Percentiles rank a stretch among this genome's conserved stretches.
These are phyloP conservation scores for Stenoptilia bipunctidactyla DNA, from an alignment of 2,888 invertebrate species.

Conservation along the genomic window DNA sequence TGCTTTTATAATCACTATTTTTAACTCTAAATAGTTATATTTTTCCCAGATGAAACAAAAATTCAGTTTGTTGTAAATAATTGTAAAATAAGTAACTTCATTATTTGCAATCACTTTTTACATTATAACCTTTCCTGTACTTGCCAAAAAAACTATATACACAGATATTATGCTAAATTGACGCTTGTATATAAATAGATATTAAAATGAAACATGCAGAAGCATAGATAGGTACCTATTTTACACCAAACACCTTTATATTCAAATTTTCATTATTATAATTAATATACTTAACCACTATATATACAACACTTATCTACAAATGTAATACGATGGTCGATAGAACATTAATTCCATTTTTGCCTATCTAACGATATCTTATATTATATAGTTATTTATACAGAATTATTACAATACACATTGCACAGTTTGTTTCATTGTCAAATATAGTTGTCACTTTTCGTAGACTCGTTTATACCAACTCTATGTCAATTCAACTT, in stretches of 20 bases:
- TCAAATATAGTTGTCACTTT: constrained; percentile 10
- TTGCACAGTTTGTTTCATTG: constrained; percentile 47
- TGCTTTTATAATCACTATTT: no score
- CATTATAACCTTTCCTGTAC: constrained; percentile 23
- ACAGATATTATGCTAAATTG: constrained; percentile 43
- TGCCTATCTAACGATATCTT: constrained; percentile 50
- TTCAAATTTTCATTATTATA: constrained; percentile 18
- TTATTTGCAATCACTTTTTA: no score
- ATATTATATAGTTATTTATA: constrained; percentile 40
- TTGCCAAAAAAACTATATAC: constrained; percentile 25
- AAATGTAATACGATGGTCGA: constrained; percentile 55
- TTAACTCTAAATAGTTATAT: no score
- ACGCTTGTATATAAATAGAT: constrained; percentile 65
- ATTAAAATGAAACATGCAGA: constrained; percentile 56
- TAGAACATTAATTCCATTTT: constrained; percentile 59
- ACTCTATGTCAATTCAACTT: no score
- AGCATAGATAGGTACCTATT: constrained; percentile 64
- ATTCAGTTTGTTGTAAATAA: no score
- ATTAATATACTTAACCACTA: constrained; percentile 37
- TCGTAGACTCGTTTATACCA: no score
- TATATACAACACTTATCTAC: constrained; percentile 59
- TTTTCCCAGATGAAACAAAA: no score
- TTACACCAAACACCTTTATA: constrained; percentile 66
- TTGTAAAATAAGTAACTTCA: no score
- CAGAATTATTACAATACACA: constrained; percentile 58